Evolutionary conservation across 2,113 vertebrate genomes (phyloP), one percentile per base, ranked within the genome.

Genomic region (Mastomys coucha): DNA sequence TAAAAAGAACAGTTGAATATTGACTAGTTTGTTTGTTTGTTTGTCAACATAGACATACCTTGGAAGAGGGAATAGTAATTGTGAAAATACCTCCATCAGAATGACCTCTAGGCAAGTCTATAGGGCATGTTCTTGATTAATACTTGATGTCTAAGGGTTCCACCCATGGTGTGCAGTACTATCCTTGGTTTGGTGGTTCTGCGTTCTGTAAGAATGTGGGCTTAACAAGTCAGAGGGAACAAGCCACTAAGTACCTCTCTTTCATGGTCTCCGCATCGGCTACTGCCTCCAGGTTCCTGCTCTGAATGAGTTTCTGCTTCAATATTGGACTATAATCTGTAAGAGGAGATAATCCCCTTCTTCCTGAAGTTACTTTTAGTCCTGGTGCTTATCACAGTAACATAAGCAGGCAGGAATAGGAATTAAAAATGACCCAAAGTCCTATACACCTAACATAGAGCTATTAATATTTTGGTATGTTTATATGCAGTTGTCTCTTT

Each of bases 401-500:
- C 56, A 17, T 14, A 31, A 84, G n/a, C n/a, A 82, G 31, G 28
- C 13, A 17, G 31, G 51, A 80, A 80, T 80, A 56, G 19, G 19
- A 36, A 56, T 84, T 63, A 42, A 70, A 65, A 39, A 22, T 53
- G 19, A 76, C 13, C 17, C 56, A 51, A 31, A 80, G 13, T 19
- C 9, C 31, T 26, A 53, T 77, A 82, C 76, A 16, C 6, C 42
- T 94, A 77, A 58, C 19, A 86, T 89, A 84, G 20, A 56, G 58
- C 33, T 82, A 7, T 92, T 95, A 81, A 42, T 95, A 89, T 58
- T 88, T 91, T 96, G 58, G 10, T 78, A 91, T 49, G 6, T 93
- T 91, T 65, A 84, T 91, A 89, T 22, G 28, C 26, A 91, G 0
- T 88, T 10, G 2, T 92, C 88, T 70, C 31, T 94, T 49, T 81